phyloP scores from a whole-genome alignment of 2,113 vertebrate species.

The Pteronura brasiliensis region DNA sequence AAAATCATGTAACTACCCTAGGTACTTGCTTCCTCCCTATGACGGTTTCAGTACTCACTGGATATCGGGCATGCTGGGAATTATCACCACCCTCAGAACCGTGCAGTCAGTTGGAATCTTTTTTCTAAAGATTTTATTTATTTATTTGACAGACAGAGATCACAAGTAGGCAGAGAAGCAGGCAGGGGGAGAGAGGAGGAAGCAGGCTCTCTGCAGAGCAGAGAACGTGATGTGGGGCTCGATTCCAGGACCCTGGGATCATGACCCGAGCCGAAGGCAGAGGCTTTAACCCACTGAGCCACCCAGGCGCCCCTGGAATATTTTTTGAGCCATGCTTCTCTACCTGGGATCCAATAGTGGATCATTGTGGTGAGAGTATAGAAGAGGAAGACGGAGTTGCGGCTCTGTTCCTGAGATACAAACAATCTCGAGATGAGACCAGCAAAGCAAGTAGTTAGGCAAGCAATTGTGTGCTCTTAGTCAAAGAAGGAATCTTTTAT shows the following conservation, averaged over 20 bases:
- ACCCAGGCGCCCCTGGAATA: background rate
- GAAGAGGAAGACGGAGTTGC: background rate
- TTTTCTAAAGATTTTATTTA: background rate
- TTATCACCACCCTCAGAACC: background rate
- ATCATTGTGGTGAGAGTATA: background rate
- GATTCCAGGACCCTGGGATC: too few species aligned
- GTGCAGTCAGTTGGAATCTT: background rate
- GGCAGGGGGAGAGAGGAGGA: too few species aligned
- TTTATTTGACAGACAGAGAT: too few species aligned
- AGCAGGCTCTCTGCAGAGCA: too few species aligned
- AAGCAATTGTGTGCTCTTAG: background rate
- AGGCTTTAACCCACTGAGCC: too few species aligned
- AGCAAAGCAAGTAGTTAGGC: background rate
- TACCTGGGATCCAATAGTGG: background rate
- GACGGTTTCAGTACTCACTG: background rate
- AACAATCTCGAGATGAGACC: constrained; percentile 13
- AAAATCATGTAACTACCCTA: background rate
- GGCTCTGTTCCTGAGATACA: constrained; percentile 25
- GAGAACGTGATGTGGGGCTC: too few species aligned
- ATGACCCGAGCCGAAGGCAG: too few species aligned
- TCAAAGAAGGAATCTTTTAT: background rate
- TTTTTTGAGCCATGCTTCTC: background rate
- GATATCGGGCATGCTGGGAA: background rate
- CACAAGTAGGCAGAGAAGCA: too few species aligned
- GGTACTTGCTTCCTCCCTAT: background rate